Conservation (phyloP, 2,797 vertebrate species). For the Sarcoramphus papa region DNA sequence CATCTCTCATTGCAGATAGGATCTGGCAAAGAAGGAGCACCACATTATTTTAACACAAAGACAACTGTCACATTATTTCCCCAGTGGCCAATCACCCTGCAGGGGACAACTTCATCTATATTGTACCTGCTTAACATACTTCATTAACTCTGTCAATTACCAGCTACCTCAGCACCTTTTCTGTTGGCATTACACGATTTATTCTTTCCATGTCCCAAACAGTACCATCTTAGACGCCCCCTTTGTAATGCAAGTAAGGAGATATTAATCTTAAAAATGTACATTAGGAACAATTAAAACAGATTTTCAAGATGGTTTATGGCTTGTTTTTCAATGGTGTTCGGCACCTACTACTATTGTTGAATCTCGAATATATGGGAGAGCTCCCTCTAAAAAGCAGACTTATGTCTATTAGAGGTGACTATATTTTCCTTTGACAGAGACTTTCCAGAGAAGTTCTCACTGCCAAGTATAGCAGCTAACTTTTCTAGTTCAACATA, state of each 20-base stretch:
- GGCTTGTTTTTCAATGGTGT: background rate
- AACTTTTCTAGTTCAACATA: background rate
- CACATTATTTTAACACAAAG: conserved; percentile 52
- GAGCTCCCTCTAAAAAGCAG: background rate
- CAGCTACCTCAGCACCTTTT: conserved; percentile 49
- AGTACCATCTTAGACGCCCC: background rate
- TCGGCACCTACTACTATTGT: background rate
- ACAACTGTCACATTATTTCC: conserved; percentile 58
- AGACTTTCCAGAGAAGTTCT: background rate
- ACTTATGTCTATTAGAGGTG: background rate
- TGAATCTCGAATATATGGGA: background rate
- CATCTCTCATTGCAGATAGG: conserved; percentile 28
- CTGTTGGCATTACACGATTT: conserved; percentile 30
- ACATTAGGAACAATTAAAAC: conserved; percentile 30
- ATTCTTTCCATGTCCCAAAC: conserved; percentile 24
- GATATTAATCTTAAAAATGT: conserved; percentile 27
- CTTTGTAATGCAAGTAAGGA: background rate
- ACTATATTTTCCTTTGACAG: background rate
- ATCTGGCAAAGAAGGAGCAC: conserved; percentile 55
- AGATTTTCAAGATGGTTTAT: conserved; percentile 28
- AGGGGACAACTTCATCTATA: conserved; percentile 58
- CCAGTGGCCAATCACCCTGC: conserved; percentile 54
- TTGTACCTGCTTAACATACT: conserved; percentile 58
- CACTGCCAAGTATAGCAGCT: background rate
- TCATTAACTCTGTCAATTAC: conserved; percentile 60